phyloP scores from a whole-genome alignment of 2,797 vertebrate genomes.

The Rhinatrema bivittatum region DNA sequence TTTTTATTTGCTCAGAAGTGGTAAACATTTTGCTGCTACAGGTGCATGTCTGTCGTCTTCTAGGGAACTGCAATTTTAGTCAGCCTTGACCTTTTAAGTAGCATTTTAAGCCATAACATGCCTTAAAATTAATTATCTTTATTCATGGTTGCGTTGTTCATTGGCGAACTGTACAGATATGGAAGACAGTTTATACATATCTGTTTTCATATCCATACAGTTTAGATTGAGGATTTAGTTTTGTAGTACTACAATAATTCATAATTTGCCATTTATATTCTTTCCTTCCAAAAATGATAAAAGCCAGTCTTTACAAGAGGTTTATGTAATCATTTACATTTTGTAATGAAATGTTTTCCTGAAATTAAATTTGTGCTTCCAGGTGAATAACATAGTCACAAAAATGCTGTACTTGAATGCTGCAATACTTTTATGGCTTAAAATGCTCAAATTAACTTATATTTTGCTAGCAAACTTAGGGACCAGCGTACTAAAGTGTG shows the following conservation, averaged over 20 bases:
- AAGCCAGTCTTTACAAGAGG: no score
- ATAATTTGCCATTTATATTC: no score
- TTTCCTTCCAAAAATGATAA: no score
- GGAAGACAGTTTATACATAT: no score
- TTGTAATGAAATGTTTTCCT: neutral
- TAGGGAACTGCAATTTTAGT: conserved; percentile 55
- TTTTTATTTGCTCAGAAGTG: conserved; percentile 68
- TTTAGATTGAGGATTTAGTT: no score
- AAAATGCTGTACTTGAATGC: conserved; percentile 18
- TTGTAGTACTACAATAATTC: no score
- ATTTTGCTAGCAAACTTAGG: conserved; percentile 35
- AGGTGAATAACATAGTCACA: conserved; percentile 2
- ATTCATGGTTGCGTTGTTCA: no score
- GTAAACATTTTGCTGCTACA: conserved; percentile 59
- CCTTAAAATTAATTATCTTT: neutral
- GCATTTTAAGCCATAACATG: conserved; percentile 72
- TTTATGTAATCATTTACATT: neutral
- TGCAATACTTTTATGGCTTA: conserved; percentile 62
- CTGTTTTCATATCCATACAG: no score
- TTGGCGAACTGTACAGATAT: no score
- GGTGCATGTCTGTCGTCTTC: conserved; percentile 61
- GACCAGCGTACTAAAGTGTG: no score
- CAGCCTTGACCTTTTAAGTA: conserved; percentile 44
- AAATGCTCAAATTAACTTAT: conserved; percentile 51
- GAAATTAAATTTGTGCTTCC: conserved; percentile 22